Evolutionary conservation across 2,888 invertebrate species (phyloP), one percentile per base, ranked within the genome.

Genomic region (Scaptomyza cyrtandrae): DNA sequence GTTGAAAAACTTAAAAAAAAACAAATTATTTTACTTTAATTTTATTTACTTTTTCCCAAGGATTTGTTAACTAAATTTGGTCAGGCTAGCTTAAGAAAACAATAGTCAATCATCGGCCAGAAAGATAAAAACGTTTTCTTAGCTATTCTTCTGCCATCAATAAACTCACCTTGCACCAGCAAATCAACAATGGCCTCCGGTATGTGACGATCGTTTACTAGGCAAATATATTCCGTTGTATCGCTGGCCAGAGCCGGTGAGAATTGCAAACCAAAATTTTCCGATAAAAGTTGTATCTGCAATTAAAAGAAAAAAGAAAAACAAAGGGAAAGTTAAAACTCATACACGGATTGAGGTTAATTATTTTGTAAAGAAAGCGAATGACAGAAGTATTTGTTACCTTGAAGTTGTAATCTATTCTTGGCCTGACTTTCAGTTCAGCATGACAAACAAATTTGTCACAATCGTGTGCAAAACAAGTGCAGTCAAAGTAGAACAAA

Each of bases 181-280:
- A 95, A 93, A 85, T 94, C 93, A 73, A 95, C 93, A 78, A 95
- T 93, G 41, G 94, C 94, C 89, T 95, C 95, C 14, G 95, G 94
- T 89, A 94, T 93, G 63, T 94, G 94, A 48, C 95, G 93, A 90
- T 94, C 94, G 92, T 95, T 95, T 83, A 95, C 94, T 77, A 95
- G 93, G 85, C 95, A 95, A 80, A 94, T 93, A 89, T 95, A 95
- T 86, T 95, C 94, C 44, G 94, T 94, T 76, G 94, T 94, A 91
- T 95, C 95, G 65, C 93, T 92, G 45, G 95, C 94, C 73, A 93
- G 90, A 9, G 94, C 94, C 50, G 95, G 95, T 83, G 93, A 93
- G 88, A 95, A 94, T 75, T 93, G 93, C 73, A 95, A 92, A 27
- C 94, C 94, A 88, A 94, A 95, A 80, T 93, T 93, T 82, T 94